Evolutionary conservation across 2,888 invertebrate genomes (phyloP).

Genomic region (Microctonus hyperodae): DNA sequence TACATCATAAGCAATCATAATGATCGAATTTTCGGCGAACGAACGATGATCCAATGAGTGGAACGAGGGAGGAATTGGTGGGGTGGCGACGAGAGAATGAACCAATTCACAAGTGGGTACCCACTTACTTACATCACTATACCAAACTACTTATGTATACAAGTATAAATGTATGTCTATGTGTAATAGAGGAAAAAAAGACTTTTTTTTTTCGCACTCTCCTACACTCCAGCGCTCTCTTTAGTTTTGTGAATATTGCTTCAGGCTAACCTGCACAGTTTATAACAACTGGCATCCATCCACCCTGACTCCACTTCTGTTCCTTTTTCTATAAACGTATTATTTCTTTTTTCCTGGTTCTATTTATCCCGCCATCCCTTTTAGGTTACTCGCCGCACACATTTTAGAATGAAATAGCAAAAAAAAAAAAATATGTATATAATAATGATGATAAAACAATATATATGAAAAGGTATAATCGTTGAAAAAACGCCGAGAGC

Average conservation of each 20-base stretch:
- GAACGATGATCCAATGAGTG: slow-evolving; percentile 63
- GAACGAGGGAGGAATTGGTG: slow-evolving; percentile 59
- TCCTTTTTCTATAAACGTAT: slow-evolving; percentile 16
- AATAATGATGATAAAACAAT: slow-evolving; percentile 18
- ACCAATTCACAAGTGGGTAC: slow-evolving; percentile 62
- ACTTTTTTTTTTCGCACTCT: slow-evolving; percentile 31
- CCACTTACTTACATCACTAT: slow-evolving; percentile 60
- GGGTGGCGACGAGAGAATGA: slow-evolving; percentile 55
- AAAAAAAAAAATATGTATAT: background rate
- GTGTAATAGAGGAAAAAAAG: background rate
- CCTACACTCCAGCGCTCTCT: slow-evolving; percentile 33
- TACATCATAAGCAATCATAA: slow-evolving; percentile 68
- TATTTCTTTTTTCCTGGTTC: slow-evolving; percentile 29
- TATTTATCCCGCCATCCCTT: slow-evolving; percentile 27
- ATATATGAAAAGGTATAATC: slow-evolving; percentile 49
- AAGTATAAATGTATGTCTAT: slow-evolving; percentile 32
- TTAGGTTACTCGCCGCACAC: slow-evolving; percentile 31
- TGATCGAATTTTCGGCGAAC: slow-evolving; percentile 63
- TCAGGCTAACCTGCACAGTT: slow-evolving; percentile 55
- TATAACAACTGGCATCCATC: slow-evolving; percentile 53
- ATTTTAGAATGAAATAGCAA: background rate
- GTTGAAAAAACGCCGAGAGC: slow-evolving; percentile 43
- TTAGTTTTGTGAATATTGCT: slow-evolving; percentile 47
- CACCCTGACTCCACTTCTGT: slow-evolving; percentile 37
- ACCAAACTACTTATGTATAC: slow-evolving; percentile 35